Base-by-base conservation (phyloP, 2,888 invertebrate genomes). In the Xylota segnis region DNA sequence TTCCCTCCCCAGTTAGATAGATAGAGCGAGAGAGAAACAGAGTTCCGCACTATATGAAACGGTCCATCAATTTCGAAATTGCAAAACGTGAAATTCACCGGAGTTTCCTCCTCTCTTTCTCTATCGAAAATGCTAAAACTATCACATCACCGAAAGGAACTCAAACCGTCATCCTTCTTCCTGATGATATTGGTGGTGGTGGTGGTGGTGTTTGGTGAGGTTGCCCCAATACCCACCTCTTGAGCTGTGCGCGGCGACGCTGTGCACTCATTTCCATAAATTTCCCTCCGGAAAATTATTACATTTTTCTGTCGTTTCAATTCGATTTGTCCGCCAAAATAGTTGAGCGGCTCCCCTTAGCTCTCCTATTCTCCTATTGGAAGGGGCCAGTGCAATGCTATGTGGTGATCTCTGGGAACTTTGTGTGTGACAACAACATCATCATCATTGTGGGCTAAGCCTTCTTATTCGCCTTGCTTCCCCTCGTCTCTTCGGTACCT, bases 401-500 rank as follows among this genome's bases (percentile, higher is more conserved):
- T 70, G 63, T 59, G 75, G 52, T 86, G 86, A 86, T 82, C 86
- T 77, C 86, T 82, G 82, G 82, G 86, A 82, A 86, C 86, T 77
- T 77, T 76, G 66, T 86, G 76, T 86, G 86, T 86, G 86, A 86
- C 82, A 82, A 82, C 86, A 86, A 86, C 86, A 82, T 82, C 86
- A 86, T 86, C 79, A 84, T 84, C 65, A 61, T 76, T 37, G 45
- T 47, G 27, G 65, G 14, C 58, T 27, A 63, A 63, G 76, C 37
- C 82, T 50, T 59, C 72, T 37, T 66, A 66, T 58, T 61, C 58
- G 23, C 27, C 34, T 40, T 23, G 9, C 37, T 7, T 37, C n/a
- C 18, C 40, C 58, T 18, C 16, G 1, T 37, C 32, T 16, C 16
- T 27, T 18, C 18, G 18, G 0, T 82, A 86, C 82, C 82, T 82